A percentile compares a stretch with the other conserved stretches of the same genome.
These are phyloP conservation scores for Cyanoramphus novaezelandiae DNA, from an alignment of 2,113 vertebrate species.

Conservation along the genomic window DNA sequence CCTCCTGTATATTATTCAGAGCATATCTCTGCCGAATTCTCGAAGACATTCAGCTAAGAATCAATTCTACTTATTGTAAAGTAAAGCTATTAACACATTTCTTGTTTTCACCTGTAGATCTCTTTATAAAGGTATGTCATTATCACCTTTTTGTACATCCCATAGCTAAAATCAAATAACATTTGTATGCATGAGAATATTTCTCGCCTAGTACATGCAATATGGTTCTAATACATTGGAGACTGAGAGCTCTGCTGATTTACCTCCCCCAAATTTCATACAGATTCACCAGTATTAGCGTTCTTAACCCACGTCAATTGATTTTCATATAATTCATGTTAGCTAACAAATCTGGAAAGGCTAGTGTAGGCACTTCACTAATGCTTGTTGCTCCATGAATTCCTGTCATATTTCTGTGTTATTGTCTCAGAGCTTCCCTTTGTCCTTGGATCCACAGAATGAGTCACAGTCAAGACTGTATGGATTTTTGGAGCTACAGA, in stretches of 20 bases:
- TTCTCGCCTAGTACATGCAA: not conserved
- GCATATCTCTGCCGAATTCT: not conserved
- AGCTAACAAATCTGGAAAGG: not conserved
- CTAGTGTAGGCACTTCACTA: not conserved
- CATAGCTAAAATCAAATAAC: constrained; percentile 26
- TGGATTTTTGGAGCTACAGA: not conserved
- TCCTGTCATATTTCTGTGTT: fast-evolving
- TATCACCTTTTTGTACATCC: constrained; percentile 28
- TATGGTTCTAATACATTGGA: constrained; percentile 5
- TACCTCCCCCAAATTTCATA: constrained; percentile 1
- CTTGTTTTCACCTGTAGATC: constrained; percentile 30
- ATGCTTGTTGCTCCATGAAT: not conserved
- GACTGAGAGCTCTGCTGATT: not conserved
- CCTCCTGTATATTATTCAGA: not conserved
- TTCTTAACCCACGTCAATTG: constrained; percentile 9
- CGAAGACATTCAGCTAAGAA: not conserved
- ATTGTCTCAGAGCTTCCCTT: not conserved
- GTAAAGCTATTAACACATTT: not conserved
- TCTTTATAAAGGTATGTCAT: constrained; percentile 34
- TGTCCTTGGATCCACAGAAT: not conserved
- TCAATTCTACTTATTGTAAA: not conserved
- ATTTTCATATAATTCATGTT: not conserved
- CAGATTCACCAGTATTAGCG: not conserved
- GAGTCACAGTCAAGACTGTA: not conserved
- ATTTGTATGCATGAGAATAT: not conserved